Conservation (phyloP, 2,888 invertebrate species). For the Rhabditoides inermis region DNA sequence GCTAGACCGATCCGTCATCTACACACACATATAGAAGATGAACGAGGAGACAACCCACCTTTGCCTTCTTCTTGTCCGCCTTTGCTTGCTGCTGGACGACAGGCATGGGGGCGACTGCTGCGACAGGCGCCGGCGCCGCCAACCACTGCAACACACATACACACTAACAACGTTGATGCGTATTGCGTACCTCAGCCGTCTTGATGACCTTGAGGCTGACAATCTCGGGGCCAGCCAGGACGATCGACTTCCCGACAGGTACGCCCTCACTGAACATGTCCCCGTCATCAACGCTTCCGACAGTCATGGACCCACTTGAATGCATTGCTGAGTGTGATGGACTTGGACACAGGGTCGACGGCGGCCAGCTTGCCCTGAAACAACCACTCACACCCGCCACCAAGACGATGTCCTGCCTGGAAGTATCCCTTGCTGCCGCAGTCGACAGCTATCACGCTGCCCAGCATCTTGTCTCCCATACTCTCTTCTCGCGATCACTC, state of each 20-base stretch:
- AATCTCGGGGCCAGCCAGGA: neutral
- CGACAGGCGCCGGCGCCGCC: too few species aligned
- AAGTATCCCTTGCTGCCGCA: constrained; percentile 24
- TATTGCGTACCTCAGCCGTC: constrained; percentile 4
- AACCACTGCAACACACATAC: too few species aligned
- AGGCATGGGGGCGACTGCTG: too few species aligned
- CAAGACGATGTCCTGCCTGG: too few species aligned
- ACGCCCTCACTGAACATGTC: constrained; percentile 1
- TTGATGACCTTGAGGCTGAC: constrained; percentile 3
- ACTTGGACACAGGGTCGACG: constrained; percentile 4
- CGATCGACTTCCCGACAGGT: constrained; percentile 3
- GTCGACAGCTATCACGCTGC: constrained; percentile 28
- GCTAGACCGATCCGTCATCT: too few species aligned
- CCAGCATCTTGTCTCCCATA: constrained; percentile 24
- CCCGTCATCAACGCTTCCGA: neutral
- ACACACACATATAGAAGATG: too few species aligned
- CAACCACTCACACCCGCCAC: constrained; percentile 22
- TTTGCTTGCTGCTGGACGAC: too few species aligned
- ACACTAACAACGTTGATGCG: too few species aligned
- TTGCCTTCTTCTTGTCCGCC: too few species aligned
- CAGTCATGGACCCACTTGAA: neutral
- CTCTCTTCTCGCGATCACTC: too few species aligned
- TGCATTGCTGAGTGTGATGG: neutral
- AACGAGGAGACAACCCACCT: too few species aligned
- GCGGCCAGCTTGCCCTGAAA: constrained; percentile 28